Conservation (phyloP, 2,888 invertebrate genomes). For the Acrobeloides nanus region DNA sequence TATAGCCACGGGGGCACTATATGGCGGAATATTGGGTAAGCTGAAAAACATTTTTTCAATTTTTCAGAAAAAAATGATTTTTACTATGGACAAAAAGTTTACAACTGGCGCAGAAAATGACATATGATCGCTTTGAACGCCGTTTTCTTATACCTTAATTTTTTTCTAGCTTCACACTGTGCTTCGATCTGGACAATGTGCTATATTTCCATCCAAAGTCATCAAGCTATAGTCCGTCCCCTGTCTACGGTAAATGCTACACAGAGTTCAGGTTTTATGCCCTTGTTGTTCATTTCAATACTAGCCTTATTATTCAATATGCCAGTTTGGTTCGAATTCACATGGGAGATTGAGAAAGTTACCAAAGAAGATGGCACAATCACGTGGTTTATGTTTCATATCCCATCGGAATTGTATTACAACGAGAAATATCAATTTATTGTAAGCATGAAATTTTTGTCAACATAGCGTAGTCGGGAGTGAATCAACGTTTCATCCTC, state of each 20-base stretch:
- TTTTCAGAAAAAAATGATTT: too few relatives aligned
- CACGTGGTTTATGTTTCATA: slow-evolving; percentile 28
- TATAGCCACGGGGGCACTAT: slow-evolving; percentile 42
- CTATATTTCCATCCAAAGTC: slow-evolving; percentile 48
- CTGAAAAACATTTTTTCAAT: too few relatives aligned
- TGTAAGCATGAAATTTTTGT: too few relatives aligned
- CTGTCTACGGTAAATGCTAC: slow-evolving; percentile 23
- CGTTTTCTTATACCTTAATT: too few relatives aligned
- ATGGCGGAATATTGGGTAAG: slow-evolving; percentile 26
- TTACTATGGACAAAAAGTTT: too few relatives aligned
- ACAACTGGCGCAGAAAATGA: too few relatives aligned
- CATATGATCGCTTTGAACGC: too few relatives aligned
- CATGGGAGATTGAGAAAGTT: slow-evolving; percentile 29
- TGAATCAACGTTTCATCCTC: too few relatives aligned
- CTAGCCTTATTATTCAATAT: slow-evolving; percentile 44
- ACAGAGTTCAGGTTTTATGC: slow-evolving; percentile 21
- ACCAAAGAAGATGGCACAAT: slow-evolving; percentile 10
- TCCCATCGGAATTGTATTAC: slow-evolving; percentile 28
- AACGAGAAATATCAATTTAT: slow-evolving; percentile 30
- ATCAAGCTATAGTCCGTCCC: slow-evolving; percentile 34
- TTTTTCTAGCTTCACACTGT: slow-evolving; percentile 48
- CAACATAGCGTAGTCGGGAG: too few relatives aligned
- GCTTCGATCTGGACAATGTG: slow-evolving; percentile 52
- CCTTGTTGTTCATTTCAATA: slow-evolving; percentile 34
- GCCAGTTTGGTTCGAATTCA: slow-evolving; percentile 47